Percentiles rank a stretch among this genome's conserved stretches.
phyloP scores from a whole-genome alignment of 2,888 invertebrate genomes.

The Leptopilina drosophilae region DNA sequence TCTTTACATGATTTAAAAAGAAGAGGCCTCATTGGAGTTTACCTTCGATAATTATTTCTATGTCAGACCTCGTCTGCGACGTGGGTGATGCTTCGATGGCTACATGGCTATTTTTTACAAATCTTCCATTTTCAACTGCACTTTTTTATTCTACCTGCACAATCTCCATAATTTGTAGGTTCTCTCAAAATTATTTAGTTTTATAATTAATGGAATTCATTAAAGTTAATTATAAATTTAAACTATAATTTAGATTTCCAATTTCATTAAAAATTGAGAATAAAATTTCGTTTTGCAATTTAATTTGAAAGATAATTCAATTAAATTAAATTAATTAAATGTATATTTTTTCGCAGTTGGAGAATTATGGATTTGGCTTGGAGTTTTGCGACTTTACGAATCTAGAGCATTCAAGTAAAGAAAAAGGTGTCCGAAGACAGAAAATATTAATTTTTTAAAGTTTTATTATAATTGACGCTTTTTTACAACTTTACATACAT shows the following conservation, averaged over 20 bases:
- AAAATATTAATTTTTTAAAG: background rate
- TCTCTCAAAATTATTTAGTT: conserved; percentile 12
- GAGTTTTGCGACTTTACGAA: conserved; percentile 65
- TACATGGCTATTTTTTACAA: conserved; percentile 62
- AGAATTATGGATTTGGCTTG: conserved; percentile 67
- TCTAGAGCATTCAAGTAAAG: conserved; percentile 59
- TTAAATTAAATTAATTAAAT: background rate
- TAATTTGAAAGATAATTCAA: background rate
- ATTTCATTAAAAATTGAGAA: no score
- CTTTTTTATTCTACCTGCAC: conserved; percentile 58
- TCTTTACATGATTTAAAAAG: conserved; percentile 49
- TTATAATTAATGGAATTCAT: conserved; percentile 31
- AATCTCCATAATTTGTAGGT: conserved; percentile 63
- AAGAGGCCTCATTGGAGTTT: conserved; percentile 66
- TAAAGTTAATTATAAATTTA: background rate
- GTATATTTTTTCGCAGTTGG: conserved; percentile 55
- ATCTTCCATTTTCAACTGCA: conserved; percentile 58
- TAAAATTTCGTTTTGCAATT: no score
- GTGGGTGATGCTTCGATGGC: conserved; percentile 61
- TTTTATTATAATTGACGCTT: no score
- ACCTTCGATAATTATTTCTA: conserved; percentile 63
- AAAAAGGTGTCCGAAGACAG: background rate
- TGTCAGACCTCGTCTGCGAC: conserved; percentile 64
- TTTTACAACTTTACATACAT: no score
- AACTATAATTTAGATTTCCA: no score